Base-by-base conservation (phyloP, 2,113 vertebrate genomes). In the Brachyhypopomus occidentalis region DNA sequence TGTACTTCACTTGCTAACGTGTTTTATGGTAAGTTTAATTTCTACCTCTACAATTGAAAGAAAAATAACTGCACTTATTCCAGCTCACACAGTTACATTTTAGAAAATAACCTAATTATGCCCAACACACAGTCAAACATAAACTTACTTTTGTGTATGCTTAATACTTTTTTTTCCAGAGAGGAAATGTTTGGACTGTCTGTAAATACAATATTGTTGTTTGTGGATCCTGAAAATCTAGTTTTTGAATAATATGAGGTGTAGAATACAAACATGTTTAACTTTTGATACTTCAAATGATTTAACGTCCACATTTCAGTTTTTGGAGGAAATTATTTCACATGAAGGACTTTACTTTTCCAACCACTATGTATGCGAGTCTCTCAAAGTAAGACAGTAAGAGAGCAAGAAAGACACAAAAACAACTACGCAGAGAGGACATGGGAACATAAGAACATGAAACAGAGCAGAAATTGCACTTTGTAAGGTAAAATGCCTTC, bases 391-490 rank as follows among this genome's bases (percentile, higher is more conserved):
- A 52, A 52, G 45, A 52, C 11, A 14, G 12, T 52, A 52, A 19
- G 76, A 41, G 14, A 19, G 23, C n/a, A 4, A 56, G 38, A 52
- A 52, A 52, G 45, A 52, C 45, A 52, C 12, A 52, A 52, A 52
- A 52, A 52, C 45, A 14, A 14, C 12, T 3, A 52, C 45, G 14
- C 9, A 52, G 8, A 52, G 45, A 52, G 45, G 45, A 52, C 45
- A 52, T 14, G 12, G 12, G 45, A 52, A 52, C 9, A 14, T 52
- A 52, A 52, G 76, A 67, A 78, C 17, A 75, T 38, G 20, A 59
- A 75, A 20, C 38, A 74, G 62, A 77, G 34, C 66, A 67, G 74
- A 85, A 85, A 86, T 83, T 78, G 84, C 84, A 83, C 81, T 86
- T 85, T 62, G 25, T 80, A 75, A 25, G 77, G 69, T 83, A 60